Evolutionary conservation across 2,113 vertebrate species (phyloP).

Genomic region (Nannobrachium achirus): DNA sequence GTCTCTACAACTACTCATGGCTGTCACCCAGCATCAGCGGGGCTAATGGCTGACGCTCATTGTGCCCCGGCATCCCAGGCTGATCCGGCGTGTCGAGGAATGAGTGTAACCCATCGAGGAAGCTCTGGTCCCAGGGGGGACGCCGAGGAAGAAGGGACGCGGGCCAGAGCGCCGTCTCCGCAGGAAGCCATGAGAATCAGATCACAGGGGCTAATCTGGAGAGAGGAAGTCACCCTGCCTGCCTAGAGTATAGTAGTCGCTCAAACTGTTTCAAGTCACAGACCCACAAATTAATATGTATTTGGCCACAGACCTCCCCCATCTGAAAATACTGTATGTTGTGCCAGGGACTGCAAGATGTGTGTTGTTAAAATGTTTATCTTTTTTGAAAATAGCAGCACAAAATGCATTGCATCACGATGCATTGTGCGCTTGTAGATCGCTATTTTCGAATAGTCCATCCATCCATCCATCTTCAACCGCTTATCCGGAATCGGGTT

Average conservation of each 20-base stretch:
- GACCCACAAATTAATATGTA: too few relatives aligned
- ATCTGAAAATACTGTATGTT: too few relatives aligned
- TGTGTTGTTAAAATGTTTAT: too few relatives aligned
- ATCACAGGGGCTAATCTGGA: conserved; percentile 56
- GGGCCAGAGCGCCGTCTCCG: conserved; percentile 29
- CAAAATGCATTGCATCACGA: too few relatives aligned
- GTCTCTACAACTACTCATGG: conserved; percentile 64
- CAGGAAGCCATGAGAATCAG: conserved; percentile 53
- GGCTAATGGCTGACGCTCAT: conserved; percentile 66
- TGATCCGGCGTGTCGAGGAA: conserved; percentile 54
- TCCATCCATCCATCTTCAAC: too few relatives aligned
- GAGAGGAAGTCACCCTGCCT: conserved; percentile 55
- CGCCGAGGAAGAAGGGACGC: conserved; percentile 25
- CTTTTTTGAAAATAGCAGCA: too few relatives aligned
- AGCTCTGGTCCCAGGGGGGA: conserved; percentile 45
- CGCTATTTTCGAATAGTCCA: too few relatives aligned
- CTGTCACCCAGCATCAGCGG: conserved; percentile 72
- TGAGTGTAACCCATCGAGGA: conserved; percentile 49
- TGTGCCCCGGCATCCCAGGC: conserved; percentile 53
- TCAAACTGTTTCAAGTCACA: too few relatives aligned
- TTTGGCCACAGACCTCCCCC: too few relatives aligned
- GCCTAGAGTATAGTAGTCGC: neutral
- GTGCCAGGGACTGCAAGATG: too few relatives aligned
- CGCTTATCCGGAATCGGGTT: too few relatives aligned
- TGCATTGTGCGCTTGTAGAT: too few relatives aligned